A percentile compares a stretch with the other conserved stretches of the same genome.
These are phyloP conservation scores for Sebastes baramenuke DNA, from an alignment of 2,797 vertebrate species.

Conservation along the genomic window DNA sequence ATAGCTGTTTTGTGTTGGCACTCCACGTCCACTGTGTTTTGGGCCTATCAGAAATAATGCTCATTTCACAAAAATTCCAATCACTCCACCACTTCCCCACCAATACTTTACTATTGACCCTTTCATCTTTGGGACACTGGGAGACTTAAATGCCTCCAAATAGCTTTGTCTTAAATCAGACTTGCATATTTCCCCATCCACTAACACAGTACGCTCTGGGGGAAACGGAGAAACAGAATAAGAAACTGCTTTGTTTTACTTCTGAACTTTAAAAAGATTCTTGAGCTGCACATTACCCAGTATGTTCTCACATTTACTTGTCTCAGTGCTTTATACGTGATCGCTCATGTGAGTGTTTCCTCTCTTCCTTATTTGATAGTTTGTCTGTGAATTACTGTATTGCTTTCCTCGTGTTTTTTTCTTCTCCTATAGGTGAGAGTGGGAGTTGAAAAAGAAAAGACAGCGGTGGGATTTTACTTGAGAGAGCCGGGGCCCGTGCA, in stretches of 20 bases:
- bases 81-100: slow-evolving; percentile 28
- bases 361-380: slow-evolving; percentile 21
- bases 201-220: slow-evolving; percentile 21
- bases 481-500: slow-evolving; percentile 37
- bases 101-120: slow-evolving; percentile 34
- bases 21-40: not conserved
- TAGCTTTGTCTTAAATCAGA: slow-evolving; percentile 64
- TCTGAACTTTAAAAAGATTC: slow-evolving; percentile 60
- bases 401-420: slow-evolving; percentile 10
- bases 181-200: slow-evolving; percentile 53
- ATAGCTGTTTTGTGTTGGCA: not conserved
- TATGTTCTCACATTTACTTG: slow-evolving; percentile 46
- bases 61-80: slow-evolving; percentile 43
- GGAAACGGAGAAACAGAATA: slow-evolving; percentile 33
- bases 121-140: slow-evolving; percentile 36
- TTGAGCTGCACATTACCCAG: slow-evolving; percentile 26
- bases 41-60: slow-evolving; percentile 12
- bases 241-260: slow-evolving; percentile 54
- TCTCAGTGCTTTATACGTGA: slow-evolving; percentile 21
- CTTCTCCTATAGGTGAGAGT: slow-evolving; percentile 29
- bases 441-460: slow-evolving; percentile 41
- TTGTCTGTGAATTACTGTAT: slow-evolving; percentile 47
- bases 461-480: slow-evolving; percentile 64
- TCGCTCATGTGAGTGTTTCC: slow-evolving; percentile 18
- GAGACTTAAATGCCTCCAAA: slow-evolving; percentile 61